A percentile compares a stretch with the other conserved stretches of the same genome.
Evolutionary conservation across 2,113 vertebrate genomes (phyloP).

Genomic region (Turnix velox): DNA sequence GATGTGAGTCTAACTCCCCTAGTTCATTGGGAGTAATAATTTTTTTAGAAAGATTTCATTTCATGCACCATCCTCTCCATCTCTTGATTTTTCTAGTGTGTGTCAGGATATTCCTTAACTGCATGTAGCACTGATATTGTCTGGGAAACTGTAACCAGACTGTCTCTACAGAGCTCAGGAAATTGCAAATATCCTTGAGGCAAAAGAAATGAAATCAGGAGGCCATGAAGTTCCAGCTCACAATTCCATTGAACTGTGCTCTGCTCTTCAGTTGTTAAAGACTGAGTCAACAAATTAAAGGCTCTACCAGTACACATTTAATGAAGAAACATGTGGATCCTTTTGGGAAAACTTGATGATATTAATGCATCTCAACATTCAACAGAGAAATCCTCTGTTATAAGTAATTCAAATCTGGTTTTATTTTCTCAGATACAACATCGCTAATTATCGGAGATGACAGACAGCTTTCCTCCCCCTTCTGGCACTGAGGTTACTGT

Average conservation of each 20-base stretch:
- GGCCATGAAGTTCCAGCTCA: neutral
- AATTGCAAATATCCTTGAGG: constrained; percentile 15
- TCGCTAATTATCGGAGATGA: neutral
- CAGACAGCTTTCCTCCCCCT: neutral
- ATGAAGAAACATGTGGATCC: neutral
- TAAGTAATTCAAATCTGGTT: neutral
- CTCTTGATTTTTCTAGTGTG: neutral
- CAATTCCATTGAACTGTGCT: neutral
- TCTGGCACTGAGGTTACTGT: neutral
- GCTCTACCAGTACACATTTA: neutral
- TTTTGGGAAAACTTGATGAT: neutral
- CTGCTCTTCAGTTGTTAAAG: neutral
- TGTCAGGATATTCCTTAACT: neutral
- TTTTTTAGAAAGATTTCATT: neutral
- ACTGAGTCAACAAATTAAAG: neutral
- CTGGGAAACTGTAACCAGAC: neutral
- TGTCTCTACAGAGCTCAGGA: neutral
- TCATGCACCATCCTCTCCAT: neutral
- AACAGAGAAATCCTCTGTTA: neutral
- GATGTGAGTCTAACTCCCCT: neutral
- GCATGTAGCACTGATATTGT: neutral
- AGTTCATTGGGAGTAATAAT: neutral
- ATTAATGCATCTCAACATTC: neutral
- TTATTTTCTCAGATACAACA: neutral
- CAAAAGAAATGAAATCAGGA: neutral